phyloP scores from a whole-genome alignment of 2,113 vertebrate species.

The Caranx melampygus region DNA sequence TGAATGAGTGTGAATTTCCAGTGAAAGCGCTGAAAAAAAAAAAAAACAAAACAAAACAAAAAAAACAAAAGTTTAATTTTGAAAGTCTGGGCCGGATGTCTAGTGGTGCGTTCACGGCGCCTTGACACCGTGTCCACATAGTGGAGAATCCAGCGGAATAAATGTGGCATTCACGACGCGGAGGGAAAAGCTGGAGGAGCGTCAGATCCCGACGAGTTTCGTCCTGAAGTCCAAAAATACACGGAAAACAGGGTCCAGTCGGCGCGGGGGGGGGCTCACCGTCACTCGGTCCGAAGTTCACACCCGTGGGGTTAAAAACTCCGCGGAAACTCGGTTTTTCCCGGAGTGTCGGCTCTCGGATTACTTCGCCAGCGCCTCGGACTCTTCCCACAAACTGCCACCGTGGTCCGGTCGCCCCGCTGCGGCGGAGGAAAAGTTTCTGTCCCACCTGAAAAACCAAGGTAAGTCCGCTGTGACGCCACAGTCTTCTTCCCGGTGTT shows the following conservation, averaged over 20 bases:
- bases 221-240: background rate
- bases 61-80: conserved; percentile 29
- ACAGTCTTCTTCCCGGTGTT: fast-evolving
- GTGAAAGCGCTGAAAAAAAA: no score
- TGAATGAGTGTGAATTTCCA: no score
- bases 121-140: conserved; percentile 23
- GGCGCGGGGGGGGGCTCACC: fast-evolving
- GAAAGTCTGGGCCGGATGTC: conserved; percentile 11
- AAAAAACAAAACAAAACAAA: no score
- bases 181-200: conserved; percentile 45
- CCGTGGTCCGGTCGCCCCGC: background rate
- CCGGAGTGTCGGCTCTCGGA: conserved; percentile 16
- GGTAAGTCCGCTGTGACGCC: background rate
- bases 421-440: background rate
- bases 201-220: background rate
- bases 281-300: fast-evolving
- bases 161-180: conserved; percentile 61
- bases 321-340: background rate
- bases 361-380: background rate
- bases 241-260: fast-evolving
- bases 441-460: fast-evolving
- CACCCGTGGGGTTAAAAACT: background rate
- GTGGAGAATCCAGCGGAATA: conserved; percentile 39
- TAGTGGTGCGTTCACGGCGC: background rate
- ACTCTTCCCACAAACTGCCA: background rate